Evolutionary conservation across 2,113 vertebrate species (phyloP).

Genomic region (Mustela nigripes): DNA sequence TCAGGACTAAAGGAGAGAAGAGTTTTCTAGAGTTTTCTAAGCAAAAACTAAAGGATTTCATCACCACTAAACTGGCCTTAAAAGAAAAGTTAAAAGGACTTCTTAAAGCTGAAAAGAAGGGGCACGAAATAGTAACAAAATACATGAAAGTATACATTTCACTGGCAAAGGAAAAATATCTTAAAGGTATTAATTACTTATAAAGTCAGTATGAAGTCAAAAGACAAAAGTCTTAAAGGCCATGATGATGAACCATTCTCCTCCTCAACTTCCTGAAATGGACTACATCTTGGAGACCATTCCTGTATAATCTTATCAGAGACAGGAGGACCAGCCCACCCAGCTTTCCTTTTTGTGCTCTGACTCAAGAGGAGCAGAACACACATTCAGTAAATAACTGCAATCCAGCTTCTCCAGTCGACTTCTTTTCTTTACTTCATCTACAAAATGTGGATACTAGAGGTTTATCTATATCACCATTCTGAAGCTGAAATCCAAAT

Average conservation of each 20-base stretch:
- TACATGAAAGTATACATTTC: not conserved
- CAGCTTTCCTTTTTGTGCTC: not conserved
- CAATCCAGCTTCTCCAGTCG: not conserved
- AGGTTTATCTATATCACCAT: not conserved
- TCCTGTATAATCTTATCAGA: not conserved
- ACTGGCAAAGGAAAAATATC: not conserved
- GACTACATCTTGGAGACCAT: not conserved
- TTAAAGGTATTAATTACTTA: not conserved
- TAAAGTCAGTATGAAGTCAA: not conserved
- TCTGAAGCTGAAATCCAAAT: slow-evolving; percentile 20
- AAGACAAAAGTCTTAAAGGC: not conserved
- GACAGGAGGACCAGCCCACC: not conserved
- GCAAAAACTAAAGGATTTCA: not conserved
- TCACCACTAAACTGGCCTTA: not conserved
- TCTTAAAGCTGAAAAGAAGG: not conserved
- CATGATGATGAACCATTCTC: not conserved
- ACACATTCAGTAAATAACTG: not conserved
- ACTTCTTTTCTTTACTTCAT: not conserved
- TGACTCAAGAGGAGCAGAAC: not conserved
- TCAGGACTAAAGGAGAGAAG: not conserved
- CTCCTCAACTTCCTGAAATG: not conserved
- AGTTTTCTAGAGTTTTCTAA: not conserved
- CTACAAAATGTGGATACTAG: not conserved
- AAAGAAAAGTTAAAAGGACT: not conserved
- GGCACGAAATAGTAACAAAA: not conserved